Base-by-base conservation (phyloP, 2,797 vertebrate genomes). In the Melanogrammus aeglefinus region DNA sequence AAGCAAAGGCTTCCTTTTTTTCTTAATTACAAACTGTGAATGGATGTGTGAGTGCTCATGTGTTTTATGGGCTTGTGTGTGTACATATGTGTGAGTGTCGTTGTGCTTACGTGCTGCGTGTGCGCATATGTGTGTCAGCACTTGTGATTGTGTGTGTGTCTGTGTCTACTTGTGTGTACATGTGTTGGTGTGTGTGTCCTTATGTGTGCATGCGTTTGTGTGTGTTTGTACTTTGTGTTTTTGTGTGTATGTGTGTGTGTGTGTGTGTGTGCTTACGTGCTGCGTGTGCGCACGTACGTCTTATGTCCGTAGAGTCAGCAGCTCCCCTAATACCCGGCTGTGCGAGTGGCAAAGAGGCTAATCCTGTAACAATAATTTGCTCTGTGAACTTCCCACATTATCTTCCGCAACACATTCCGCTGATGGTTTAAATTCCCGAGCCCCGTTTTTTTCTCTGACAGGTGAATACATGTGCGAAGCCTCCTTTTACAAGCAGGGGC, bases 311-410 rank as follows among this genome's bases (percentile, higher is more conserved):
- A 82, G 78, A 89, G 85, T 89, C 87, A 73, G 88, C 87, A 87
- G 82, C 84, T 86, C 80, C 84, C 82, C 85, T 86, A 87, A 87
- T 84, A 79, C 80, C 83, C 80, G 83, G 82, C 85, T 85, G 82
- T 88, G 89, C 78, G 18, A 81, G 83, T 84, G 80, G 85, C 83
- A 87, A 89, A 91, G 91, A 83, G 86, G 89, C 82, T 93, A 93
- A 93, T 93, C 92, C 92, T 86, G 69, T 90, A 78, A 85, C 84
- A 91, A 92, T 91, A 85, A 91, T 90, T 91, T 89, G 80, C 82
- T 90, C 83, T 78, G 87, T 88, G 82, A 87, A 83, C 87, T 90
- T 86, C 86, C 36, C 63, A 75, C 84, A 91, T 91, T 90, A 92
- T 93, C 90, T 90, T 78, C 76, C 82, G 36, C 88, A 84, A 86